phyloP scores from a whole-genome alignment of 2,888 invertebrate genomes.

The Myopa tessellatipennis region DNA sequence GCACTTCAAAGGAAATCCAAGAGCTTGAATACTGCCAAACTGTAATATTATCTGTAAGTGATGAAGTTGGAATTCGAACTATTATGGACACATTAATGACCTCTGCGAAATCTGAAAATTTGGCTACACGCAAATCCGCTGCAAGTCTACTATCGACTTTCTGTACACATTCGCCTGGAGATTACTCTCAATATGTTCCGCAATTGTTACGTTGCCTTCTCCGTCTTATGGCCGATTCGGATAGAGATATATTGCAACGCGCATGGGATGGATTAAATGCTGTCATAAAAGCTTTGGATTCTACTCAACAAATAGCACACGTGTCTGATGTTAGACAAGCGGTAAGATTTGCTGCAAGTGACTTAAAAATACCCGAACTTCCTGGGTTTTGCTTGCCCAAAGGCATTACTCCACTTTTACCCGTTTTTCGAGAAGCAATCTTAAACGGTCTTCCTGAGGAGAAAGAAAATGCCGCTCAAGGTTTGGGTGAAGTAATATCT shows the following conservation, averaged over 20 bases:
- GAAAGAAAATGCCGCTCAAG: constrained; percentile 95
- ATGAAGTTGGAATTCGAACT: constrained; percentile 87
- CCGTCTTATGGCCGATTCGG: constrained; percentile 83
- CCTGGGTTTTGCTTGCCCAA: constrained; percentile 96
- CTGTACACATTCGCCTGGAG: constrained; percentile 89
- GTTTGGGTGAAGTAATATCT: constrained; percentile 76
- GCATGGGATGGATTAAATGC: constrained; percentile 93
- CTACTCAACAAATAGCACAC: constrained; percentile 85
- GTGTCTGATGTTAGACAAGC: constrained; percentile 93
- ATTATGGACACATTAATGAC: constrained; percentile 89
- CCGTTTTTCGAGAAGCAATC: constrained; percentile 96
- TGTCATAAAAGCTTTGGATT: constrained; percentile 87
- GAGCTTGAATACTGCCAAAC: constrained; percentile 93
- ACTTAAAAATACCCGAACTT: constrained; percentile 81
- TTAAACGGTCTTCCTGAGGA: constrained; percentile 94
- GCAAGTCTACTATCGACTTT: constrained; percentile 89
- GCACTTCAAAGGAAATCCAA: constrained; percentile 73
- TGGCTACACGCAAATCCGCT: constrained; percentile 80
- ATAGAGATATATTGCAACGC: constrained; percentile 84
- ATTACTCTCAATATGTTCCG: constrained; percentile 88
- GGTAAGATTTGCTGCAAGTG: constrained; percentile 88
- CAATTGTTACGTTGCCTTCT: constrained; percentile 89
- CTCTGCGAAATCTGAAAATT: constrained; percentile 75
- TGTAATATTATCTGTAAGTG: constrained; percentile 90
- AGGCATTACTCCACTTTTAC: constrained; percentile 92